Percentiles rank a stretch among this genome's conserved stretches.
These are phyloP conservation scores for Caenorhabditis japonica DNA, from an alignment of 2,888 invertebrate genomes.

Conservation along the genomic window DNA sequence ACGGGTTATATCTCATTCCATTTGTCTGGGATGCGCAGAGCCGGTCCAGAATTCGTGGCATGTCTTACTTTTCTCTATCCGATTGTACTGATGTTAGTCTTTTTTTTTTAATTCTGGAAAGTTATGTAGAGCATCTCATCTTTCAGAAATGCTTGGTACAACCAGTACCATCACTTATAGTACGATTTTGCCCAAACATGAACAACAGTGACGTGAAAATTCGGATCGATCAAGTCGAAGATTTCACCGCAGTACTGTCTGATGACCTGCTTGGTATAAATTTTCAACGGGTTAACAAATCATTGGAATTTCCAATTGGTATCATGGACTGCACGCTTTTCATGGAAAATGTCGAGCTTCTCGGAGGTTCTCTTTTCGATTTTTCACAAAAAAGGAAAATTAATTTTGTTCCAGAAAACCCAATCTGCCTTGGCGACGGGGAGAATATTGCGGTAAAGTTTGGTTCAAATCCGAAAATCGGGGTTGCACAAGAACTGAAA, in stretches of 20 bases:
- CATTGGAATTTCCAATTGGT: conserved; percentile 50
- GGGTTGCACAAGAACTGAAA: conserved; percentile 31
- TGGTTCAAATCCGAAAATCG: conserved; percentile 38
- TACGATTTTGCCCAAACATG: conserved; percentile 31
- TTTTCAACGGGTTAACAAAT: conserved; percentile 27
- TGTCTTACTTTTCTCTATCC: conserved; percentile 32
- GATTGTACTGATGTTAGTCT: conserved; percentile 24
- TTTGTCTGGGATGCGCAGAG: conserved; percentile 31
- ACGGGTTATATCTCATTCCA: conserved; percentile 30
- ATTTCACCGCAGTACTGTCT: conserved; percentile 26
- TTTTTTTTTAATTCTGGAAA: neutral
- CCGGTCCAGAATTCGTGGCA: conserved; percentile 27
- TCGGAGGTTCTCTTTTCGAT: conserved; percentile 38
- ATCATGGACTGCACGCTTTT: conserved; percentile 36
- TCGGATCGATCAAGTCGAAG: conserved; percentile 23
- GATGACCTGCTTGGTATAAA: conserved; percentile 49
- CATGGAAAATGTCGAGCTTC: conserved; percentile 16
- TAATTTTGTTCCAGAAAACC: conserved; percentile 22
- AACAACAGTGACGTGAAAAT: conserved; percentile 22
- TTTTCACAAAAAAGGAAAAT: neutral
- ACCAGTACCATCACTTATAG: conserved; percentile 18
- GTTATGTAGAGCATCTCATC: too few relatives aligned
- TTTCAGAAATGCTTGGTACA: conserved; percentile 14
- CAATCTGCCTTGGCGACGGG: conserved; percentile 52
- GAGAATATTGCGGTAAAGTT: conserved; percentile 48